A percentile compares a stretch with the other conserved stretches of the same genome.
Conservation (phyloP, 2,797 vertebrate species). For the Epinephelus awoara region DNA sequence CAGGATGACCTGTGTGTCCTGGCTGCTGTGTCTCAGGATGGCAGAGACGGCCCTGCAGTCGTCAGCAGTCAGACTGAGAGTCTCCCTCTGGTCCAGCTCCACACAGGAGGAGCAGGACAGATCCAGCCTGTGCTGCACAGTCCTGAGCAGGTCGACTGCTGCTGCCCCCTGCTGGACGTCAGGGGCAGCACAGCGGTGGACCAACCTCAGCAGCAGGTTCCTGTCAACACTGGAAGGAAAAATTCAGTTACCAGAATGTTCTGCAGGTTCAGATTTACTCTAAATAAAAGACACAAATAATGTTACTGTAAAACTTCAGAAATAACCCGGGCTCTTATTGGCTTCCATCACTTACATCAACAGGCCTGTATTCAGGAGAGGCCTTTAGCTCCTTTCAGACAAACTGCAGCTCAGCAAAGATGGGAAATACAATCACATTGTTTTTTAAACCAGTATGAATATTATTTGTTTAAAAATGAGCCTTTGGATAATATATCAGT, state of each 20-base stretch:
- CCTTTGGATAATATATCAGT: too few relatives aligned
- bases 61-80: constrained; percentile 43
- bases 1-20: constrained; percentile 49
- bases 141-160: constrained; percentile 45
- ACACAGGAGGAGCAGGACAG: constrained; percentile 49
- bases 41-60: constrained; percentile 47
- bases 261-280: neutral
- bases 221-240: constrained; percentile 59
- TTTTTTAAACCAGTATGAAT: too few relatives aligned
- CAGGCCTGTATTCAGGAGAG: too few relatives aligned
- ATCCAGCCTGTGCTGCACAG: constrained; percentile 56
- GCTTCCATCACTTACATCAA: too few relatives aligned
- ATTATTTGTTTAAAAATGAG: too few relatives aligned
- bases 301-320: too few relatives aligned
- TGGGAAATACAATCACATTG: too few relatives aligned
- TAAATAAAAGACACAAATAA: too few relatives aligned
- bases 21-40: constrained; percentile 42
- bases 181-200: constrained; percentile 59
- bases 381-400: too few relatives aligned
- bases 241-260: neutral
- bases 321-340: too few relatives aligned
- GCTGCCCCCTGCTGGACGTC: constrained; percentile 54
- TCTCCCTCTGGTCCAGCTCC: constrained; percentile 38
- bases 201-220: constrained; percentile 60
- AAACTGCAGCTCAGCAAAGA: too few relatives aligned